phyloP scores from a whole-genome alignment of 2,797 vertebrate species.

The Oreochromis mossambicus region DNA sequence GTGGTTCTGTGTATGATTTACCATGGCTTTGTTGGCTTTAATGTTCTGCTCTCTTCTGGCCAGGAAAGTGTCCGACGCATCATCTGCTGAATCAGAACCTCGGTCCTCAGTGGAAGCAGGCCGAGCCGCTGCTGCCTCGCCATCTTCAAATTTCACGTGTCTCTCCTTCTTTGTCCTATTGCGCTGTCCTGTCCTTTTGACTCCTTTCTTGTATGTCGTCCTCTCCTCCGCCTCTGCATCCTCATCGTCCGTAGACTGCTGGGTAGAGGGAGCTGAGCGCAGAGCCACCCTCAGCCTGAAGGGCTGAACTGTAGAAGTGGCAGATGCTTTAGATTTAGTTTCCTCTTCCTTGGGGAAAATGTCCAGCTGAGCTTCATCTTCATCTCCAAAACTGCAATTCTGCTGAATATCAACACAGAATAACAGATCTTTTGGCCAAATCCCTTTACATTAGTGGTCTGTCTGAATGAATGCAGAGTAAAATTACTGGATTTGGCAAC shows the following conservation, averaged over 20 bases:
- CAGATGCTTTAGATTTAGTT: neutral
- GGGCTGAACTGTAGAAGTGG: neutral
- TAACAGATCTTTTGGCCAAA: neutral
- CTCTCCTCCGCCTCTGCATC: neutral
- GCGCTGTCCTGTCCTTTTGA: neutral
- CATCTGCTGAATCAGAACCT: conserved; percentile 43
- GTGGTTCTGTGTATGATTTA: conserved; percentile 15
- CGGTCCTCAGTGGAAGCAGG: neutral
- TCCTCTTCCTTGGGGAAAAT: neutral
- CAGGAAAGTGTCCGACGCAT: conserved; percentile 56
- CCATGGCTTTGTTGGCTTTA: conserved; percentile 82
- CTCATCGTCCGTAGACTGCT: conserved; percentile 22
- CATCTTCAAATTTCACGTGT: conserved; percentile 27
- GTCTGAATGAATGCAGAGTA: neutral
- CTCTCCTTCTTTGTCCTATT: neutral
- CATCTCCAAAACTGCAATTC: conserved; percentile 13
- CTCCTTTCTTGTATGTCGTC: neutral
- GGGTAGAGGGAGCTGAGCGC: neutral
- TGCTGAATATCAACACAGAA: neutral
- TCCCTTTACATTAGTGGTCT: neutral
- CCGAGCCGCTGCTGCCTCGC: neutral
- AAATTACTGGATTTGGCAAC: neutral
- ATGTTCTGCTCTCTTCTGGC: conserved; percentile 75
- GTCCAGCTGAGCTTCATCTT: conserved; percentile 1
- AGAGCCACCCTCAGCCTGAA: conserved; percentile 71